A percentile compares a stretch with the other conserved stretches of the same genome.
Conservation (phyloP, 2,797 vertebrate species). For the Cirrhinus molitorella region DNA sequence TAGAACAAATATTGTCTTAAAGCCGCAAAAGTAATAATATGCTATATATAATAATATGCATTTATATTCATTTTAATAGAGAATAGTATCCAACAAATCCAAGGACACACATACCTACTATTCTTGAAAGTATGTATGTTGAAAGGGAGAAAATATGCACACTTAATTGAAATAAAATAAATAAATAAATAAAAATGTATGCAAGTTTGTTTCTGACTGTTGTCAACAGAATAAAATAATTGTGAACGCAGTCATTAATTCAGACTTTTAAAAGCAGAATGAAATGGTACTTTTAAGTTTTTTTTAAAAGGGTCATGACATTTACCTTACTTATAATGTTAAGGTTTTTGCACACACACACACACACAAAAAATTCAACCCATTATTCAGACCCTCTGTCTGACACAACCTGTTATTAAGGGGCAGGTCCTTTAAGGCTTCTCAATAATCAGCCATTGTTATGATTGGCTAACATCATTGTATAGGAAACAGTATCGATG, state of each 20-base stretch:
- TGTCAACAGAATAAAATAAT: not conserved
- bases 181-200: not conserved
- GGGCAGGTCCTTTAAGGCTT: too few species aligned
- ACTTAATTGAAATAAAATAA: not conserved
- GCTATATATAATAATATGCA: not conserved
- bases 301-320: too few species aligned
- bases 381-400: too few species aligned
- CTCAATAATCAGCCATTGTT: too few species aligned
- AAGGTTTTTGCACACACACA: too few species aligned
- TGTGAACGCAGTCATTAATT: not conserved
- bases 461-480: too few species aligned
- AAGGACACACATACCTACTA: not conserved
- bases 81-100: not conserved
- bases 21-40: not conserved
- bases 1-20: not conserved
- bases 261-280: not conserved
- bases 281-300: not conserved
- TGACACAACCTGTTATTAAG: too few species aligned
- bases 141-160: not conserved
- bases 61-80: not conserved
- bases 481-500: too few species aligned
- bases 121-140: not conserved
- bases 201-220: not conserved
- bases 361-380: too few species aligned
- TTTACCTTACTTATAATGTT: too few species aligned